Base-by-base conservation (phyloP, 2,888 invertebrate genomes). In the Synanthedon tipuliformis region DNA sequence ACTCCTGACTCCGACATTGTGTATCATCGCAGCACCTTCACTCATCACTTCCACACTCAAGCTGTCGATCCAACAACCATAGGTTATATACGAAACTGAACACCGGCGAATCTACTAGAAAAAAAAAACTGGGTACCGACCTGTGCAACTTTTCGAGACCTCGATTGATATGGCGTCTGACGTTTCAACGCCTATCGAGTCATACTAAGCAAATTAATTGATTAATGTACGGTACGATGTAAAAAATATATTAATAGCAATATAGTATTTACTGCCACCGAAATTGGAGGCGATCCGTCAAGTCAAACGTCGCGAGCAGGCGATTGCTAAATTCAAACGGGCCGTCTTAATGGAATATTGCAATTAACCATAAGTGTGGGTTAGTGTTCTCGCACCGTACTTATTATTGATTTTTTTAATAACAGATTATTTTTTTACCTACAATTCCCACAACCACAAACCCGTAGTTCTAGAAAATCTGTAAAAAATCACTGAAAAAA, bases 401-500 rank as follows among this genome's bases (percentile, higher is more conserved):
- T 64, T 76, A 78, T 67, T 69, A 73, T 70, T 68, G 66, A 69
- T 73, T 73, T 71, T 49, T 48, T 71, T 4, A 72, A 72, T 76
- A 73, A 73, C 73, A 77, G 53, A 52, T 54, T 53, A 53, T 52
- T 56, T 80, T 78, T 78, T 84, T 86, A 87, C 86, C 87, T 82
- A 81, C 86, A 70, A 85, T 80, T 73, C 34, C 34, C 34, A 34
- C 34, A 34, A 34, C 34, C 34, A 34, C 34, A 10, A 34, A 34
- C 34, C 10, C 34, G 34, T 34, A 34, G 34, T 10, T 34, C 34
- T 76, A 73, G 58, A 72, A 78, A 81, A 81, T 76, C 74, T 77
- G 73, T 68, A 78, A 81, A n/a, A 78, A 81, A 81, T 81, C 78
- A 76, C 64, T 76, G 77, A 78, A 81, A 74, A 79, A 82, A 77